Percentiles rank a stretch among this genome's conserved stretches.
Evolutionary conservation across 2,888 invertebrate species (phyloP).

Genomic region (Tromatobia lineatoria): DNA sequence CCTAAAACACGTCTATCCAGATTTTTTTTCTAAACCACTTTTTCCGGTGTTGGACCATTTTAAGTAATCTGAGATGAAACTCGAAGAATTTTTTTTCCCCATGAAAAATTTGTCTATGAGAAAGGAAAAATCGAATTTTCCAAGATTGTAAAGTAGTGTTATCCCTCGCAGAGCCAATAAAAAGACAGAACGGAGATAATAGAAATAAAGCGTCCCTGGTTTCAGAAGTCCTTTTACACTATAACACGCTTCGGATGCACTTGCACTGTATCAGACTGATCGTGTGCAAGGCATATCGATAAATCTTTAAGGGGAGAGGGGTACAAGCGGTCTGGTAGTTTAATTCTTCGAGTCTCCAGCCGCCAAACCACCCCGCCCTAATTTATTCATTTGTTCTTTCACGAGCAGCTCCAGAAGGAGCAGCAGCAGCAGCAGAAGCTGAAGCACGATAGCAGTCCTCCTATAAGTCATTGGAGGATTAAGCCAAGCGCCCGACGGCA

Average conservation of each 20-base stretch:
- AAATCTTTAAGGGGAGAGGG: conserved; percentile 78
- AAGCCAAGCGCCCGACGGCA: conserved; percentile 71
- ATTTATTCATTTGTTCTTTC: conserved; percentile 84
- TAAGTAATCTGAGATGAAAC: too few species aligned
- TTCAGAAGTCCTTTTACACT: conserved; percentile 23
- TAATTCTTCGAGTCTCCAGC: conserved; percentile 72
- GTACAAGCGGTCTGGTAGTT: conserved; percentile 51
- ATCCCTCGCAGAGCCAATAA: too few species aligned
- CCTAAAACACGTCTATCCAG: too few species aligned
- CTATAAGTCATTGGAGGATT: conserved; percentile 82
- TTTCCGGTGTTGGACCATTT: too few species aligned
- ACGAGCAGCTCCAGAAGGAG: conserved; percentile 69
- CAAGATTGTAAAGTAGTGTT: too few species aligned
- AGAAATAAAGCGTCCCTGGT: conserved; percentile 1
- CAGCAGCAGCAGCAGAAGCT: conserved; percentile 60
- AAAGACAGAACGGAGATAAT: background rate
- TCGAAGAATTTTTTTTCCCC: too few species aligned
- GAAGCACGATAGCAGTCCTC: conserved; percentile 60
- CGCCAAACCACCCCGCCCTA: conserved; percentile 83
- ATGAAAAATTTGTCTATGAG: too few species aligned
- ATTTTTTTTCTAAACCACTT: too few species aligned
- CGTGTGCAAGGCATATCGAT: conserved; percentile 75
- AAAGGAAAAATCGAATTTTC: too few species aligned
- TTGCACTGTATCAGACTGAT: conserved; percentile 64
- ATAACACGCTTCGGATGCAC: conserved; percentile 42